phyloP scores from a whole-genome alignment of 1,140 invertebrate genomes.

The Teleopsis dalmanni region DNA sequence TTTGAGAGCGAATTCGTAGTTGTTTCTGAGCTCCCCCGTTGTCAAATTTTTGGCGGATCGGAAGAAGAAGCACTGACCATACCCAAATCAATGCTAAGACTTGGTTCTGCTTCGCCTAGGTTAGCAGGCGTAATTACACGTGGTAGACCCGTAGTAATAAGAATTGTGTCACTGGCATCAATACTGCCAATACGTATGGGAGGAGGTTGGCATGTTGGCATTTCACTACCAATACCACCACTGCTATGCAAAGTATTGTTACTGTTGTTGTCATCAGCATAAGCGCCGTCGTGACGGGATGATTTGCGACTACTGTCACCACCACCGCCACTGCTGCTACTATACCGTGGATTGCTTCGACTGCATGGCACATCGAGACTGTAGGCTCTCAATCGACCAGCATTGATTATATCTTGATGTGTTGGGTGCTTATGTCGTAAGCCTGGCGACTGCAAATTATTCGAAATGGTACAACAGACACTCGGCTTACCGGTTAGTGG shows the following conservation, averaged over 20 bases:
- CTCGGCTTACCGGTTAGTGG: slow-evolving; percentile 6
- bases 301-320: slow-evolving; percentile 33
- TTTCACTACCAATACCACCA: slow-evolving; percentile 20
- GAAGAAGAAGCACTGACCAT: slow-evolving; percentile 27
- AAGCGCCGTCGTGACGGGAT: slow-evolving; percentile 22
- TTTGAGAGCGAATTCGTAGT: slow-evolving; percentile 28
- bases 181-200: slow-evolving; percentile 21
- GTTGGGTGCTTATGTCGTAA: slow-evolving; percentile 2
- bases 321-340: slow-evolving; percentile 19
- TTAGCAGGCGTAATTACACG: slow-evolving; percentile 11
- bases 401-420: slow-evolving; percentile 11
- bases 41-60: slow-evolving; percentile 38
- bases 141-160: slow-evolving; percentile 4
- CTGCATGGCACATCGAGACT: slow-evolving; percentile 38
- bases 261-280: slow-evolving; percentile 24
- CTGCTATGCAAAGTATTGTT: slow-evolving; percentile 37
- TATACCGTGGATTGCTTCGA: slow-evolving; percentile 13
- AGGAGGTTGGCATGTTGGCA: slow-evolving; percentile 15
- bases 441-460: slow-evolving; percentile 19
- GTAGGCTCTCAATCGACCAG: slow-evolving; percentile 32
- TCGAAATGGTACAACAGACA: slow-evolving; percentile 36
- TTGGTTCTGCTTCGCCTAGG: slow-evolving; percentile 13
- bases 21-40: slow-evolving; percentile 33
- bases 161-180: slow-evolving; percentile 9
- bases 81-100: slow-evolving; percentile 29